A percentile compares a stretch with the other conserved stretches of the same genome.
Conservation (phyloP, 1,140 invertebrate genomes). For the Anagrus nilaparvatae region DNA sequence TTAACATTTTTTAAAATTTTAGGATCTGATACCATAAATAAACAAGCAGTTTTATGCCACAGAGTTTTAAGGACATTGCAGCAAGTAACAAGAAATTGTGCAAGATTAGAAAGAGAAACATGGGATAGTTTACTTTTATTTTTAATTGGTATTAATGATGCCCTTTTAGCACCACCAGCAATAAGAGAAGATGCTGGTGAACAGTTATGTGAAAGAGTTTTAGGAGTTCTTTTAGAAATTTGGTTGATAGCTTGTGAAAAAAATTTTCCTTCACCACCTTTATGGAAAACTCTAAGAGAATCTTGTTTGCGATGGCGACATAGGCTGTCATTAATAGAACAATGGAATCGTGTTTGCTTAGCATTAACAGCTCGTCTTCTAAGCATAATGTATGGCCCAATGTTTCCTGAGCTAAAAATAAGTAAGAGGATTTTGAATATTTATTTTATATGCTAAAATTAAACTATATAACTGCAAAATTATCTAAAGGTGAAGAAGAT, state of each 20-base stretch:
- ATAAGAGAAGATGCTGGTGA: slow-evolving; percentile 90
- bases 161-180: slow-evolving; percentile 80
- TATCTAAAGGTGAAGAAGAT: slow-evolving; percentile 75
- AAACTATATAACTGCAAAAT: not conserved
- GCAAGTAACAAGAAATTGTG: slow-evolving; percentile 72
- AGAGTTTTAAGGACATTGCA: slow-evolving; percentile 83
- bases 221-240: slow-evolving; percentile 85
- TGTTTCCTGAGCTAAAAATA: slow-evolving; percentile 77
- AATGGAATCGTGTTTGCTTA: slow-evolving; percentile 91
- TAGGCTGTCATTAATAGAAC: slow-evolving; percentile 80
- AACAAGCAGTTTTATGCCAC: slow-evolving; percentile 92
- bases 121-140: slow-evolving; percentile 87
- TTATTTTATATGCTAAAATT: slow-evolving; percentile 9
- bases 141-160: slow-evolving; percentile 86
- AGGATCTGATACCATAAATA: slow-evolving; percentile 81
- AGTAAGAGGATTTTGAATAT: slow-evolving; percentile 41
- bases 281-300: slow-evolving; percentile 93
- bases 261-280: slow-evolving; percentile 83
- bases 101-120: slow-evolving; percentile 69
- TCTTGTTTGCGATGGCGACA: slow-evolving; percentile 90
- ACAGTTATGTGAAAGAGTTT: slow-evolving; percentile 85
- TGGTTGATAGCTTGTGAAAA: slow-evolving; percentile 87
- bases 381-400: slow-evolving; percentile 79
- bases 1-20: slow-evolving; percentile 17
- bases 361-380: slow-evolving; percentile 76